phyloP scores from a whole-genome alignment of 2,113 vertebrate species.

The Aldabrachelys gigantea region DNA sequence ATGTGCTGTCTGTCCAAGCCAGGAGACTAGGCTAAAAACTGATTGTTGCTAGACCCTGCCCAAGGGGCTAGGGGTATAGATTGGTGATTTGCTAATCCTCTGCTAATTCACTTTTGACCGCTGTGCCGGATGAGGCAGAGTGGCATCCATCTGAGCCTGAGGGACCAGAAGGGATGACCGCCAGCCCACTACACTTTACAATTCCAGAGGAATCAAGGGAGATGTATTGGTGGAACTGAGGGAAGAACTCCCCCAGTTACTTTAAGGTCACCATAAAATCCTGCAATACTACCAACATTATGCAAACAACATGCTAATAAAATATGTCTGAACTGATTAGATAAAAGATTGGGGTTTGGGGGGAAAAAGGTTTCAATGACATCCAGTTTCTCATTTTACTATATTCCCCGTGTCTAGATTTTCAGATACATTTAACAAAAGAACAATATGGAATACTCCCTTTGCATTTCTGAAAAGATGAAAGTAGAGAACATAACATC shows the following conservation, averaged over 20 bases:
- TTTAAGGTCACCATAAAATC: neutral
- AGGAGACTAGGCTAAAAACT: no score
- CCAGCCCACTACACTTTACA: no score
- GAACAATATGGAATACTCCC: neutral
- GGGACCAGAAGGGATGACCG: no score
- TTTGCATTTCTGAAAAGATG: neutral
- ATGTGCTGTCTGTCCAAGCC: no score
- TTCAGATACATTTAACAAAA: neutral
- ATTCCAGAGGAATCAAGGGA: neutral
- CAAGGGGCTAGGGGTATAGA: no score
- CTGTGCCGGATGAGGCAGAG: no score
- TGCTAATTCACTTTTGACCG: no score
- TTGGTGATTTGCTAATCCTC: no score
- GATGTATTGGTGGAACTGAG: neutral
- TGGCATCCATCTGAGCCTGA: no score
- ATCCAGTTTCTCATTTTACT: neutral
- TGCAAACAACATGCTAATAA: neutral
- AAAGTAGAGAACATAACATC: neutral
- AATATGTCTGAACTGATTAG: neutral
- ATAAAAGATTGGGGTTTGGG: neutral
- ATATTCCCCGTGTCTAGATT: neutral
- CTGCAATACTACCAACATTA: fast-evolving
- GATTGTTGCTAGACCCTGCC: no score
- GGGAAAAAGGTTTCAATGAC: neutral
- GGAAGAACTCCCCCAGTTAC: neutral